Base-by-base conservation (phyloP, 2,113 vertebrate genomes). In the Aegotheles bennettii region DNA sequence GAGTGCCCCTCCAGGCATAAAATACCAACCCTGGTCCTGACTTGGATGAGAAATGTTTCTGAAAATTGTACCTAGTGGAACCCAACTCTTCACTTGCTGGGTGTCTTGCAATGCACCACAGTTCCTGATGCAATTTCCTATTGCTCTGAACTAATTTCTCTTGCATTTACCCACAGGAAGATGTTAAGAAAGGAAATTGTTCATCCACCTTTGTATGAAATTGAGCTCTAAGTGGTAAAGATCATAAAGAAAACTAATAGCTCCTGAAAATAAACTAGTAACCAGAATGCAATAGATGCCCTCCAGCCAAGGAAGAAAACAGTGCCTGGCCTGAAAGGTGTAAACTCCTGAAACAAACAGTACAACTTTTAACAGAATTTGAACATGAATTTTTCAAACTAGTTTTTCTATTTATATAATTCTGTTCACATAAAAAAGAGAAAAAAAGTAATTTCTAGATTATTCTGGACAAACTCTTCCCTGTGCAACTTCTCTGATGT, bases 71-170 rank as follows among this genome's bases (percentile, higher is more conserved):
- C 40, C 50, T 88, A 23, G 3, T 33, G 42, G 10, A 16, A 74
- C 4, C 16, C 54, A 59, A 35, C 36, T 61, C 36, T 78, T 81
- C 0, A 1, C 17, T 89, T 80, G 6, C 81, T 69, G 0, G 0
- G 16, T 36, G 42, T 42, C 35, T 79, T 56, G 87, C 1, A 0
- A 7, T 3, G 24, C 38, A 54, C 8, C 33, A 14, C 35, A 38
- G 36, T 8, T 91, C 43, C 77, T 79, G 43, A 68, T 60, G 42
- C n/a, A 87, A 87, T 89, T 68, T 91, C 51, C 53, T 36, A 5
- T 70, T 75, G 10, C 74, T 67, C n/a, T 77, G 48, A n/a, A 16
- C 45, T 48, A 9, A 31, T 74, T 88, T 80, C 31, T 89, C 28
- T 82, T 84, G 20, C 3, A 5, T 1, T 53, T 48, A 87, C 61